Conservation (phyloP, 1,140 invertebrate genomes). For the Drosophila arawakana region DNA sequence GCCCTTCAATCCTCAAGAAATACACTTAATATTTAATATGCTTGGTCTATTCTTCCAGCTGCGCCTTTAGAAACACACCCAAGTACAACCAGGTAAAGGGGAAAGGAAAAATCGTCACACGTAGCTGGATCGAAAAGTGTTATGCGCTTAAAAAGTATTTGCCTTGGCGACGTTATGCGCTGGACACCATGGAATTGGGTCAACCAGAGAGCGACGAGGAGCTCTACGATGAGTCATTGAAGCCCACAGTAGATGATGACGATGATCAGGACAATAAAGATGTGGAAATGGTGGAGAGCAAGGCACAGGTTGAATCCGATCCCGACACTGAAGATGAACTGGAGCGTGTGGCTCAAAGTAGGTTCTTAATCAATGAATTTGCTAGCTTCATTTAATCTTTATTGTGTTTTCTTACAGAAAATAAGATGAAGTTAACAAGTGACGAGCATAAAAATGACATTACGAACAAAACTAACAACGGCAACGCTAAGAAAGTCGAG, state of each 20-base stretch:
- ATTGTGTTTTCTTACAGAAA: slow-evolving; percentile 31
- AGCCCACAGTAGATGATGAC: slow-evolving; percentile 23
- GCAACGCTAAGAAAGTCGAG: background rate
- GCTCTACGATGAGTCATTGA: slow-evolving; percentile 81
- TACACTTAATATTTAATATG: background rate
- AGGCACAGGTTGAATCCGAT: slow-evolving; percentile 25
- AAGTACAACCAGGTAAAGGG: slow-evolving; percentile 92
- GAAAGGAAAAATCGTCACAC: slow-evolving; percentile 89
- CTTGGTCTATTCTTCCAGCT: slow-evolving; percentile 85
- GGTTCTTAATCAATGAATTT: background rate
- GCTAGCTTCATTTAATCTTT: background rate
- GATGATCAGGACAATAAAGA: slow-evolving; percentile 7
- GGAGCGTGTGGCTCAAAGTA: slow-evolving; percentile 81
- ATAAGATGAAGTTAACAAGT: slow-evolving; percentile 23
- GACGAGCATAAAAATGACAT: slow-evolving; percentile 2
- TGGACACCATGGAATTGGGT: slow-evolving; percentile 85
- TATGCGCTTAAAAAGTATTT: slow-evolving; percentile 87
- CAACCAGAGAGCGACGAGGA: slow-evolving; percentile 86
- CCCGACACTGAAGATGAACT: slow-evolving; percentile 87
- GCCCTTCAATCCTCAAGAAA: background rate
- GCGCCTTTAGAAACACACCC: slow-evolving; percentile 95
- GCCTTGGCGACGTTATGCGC: slow-evolving; percentile 89
- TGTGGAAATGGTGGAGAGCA: background rate
- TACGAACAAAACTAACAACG: slow-evolving; percentile 1
- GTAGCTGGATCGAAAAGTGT: slow-evolving; percentile 91